Evolutionary conservation across 2,113 vertebrate species (phyloP).

Genomic region (Andinoacara biseriatus): DNA sequence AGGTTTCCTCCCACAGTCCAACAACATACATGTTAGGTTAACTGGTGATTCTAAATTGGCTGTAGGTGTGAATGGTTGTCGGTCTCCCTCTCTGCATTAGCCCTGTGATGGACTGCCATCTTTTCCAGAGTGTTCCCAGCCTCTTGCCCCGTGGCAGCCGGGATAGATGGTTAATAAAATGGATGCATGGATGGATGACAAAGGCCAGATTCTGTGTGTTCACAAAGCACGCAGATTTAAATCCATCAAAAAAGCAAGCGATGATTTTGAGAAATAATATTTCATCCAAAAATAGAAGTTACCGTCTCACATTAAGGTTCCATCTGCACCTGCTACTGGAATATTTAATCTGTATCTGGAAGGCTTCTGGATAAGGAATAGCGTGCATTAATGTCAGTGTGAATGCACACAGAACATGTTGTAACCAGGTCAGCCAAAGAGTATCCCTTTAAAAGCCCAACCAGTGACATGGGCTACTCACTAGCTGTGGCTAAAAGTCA

Average conservation of each 20-base stretch:
- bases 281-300: neutral
- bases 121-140: neutral
- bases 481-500: neutral
- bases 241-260: neutral
- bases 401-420: neutral
- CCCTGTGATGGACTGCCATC: neutral
- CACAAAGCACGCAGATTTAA: neutral
- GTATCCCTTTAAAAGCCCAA: constrained; percentile 1
- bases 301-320: neutral
- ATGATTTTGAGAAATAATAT: neutral
- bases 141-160: neutral
- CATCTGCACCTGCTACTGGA: neutral
- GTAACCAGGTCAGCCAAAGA: neutral
- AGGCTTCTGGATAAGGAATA: neutral
- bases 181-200: neutral
- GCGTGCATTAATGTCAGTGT: neutral
- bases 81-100: neutral
- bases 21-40: neutral
- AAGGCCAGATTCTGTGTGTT: neutral
- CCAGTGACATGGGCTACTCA: neutral
- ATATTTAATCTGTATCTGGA: neutral
- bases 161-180: constrained; percentile 2
- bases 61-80: neutral
- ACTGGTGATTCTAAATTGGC: neutral
- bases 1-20: neutral